A percentile compares a stretch with the other conserved stretches of the same genome.
These are phyloP conservation scores for Tetraneura akinire DNA, from an alignment of 1,140 invertebrate genomes.

Conservation along the genomic window DNA sequence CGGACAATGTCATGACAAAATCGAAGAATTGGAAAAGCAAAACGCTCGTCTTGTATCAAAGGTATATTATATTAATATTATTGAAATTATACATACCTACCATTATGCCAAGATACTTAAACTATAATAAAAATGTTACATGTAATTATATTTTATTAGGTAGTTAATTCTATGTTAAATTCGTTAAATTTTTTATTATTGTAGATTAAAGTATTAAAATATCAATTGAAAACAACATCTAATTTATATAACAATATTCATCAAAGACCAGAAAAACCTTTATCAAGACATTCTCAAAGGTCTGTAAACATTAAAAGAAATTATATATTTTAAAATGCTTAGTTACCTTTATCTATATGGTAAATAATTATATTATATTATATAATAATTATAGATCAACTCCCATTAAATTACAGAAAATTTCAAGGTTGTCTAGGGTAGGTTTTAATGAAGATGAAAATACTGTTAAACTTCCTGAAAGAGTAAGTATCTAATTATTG, in stretches of 20 bases:
- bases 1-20: slow-evolving; percentile 39
- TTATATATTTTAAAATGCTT: not conserved
- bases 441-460: slow-evolving; percentile 39
- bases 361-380: no score
- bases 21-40: slow-evolving; percentile 43
- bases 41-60: slow-evolving; percentile 36
- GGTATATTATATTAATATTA: not conserved
- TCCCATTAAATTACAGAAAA: slow-evolving; percentile 36
- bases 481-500: not conserved
- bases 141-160: not conserved
- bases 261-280: slow-evolving; percentile 44
- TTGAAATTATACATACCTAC: no score
- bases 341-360: no score
- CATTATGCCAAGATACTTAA: no score
- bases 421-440: slow-evolving; percentile 40
- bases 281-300: slow-evolving; percentile 46
- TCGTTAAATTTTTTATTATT: not conserved
- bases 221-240: slow-evolving; percentile 35
- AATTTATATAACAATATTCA: slow-evolving; percentile 43
- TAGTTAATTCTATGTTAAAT: not conserved
- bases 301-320: slow-evolving; percentile 6
- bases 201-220: slow-evolving; percentile 47
- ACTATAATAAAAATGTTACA: no score
- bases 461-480: slow-evolving; percentile 26
- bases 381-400: slow-evolving; percentile 29